These are phyloP conservation scores for Drosophila athabasca DNA, from an alignment of 1,140 invertebrate species.

Conservation along the genomic window DNA sequence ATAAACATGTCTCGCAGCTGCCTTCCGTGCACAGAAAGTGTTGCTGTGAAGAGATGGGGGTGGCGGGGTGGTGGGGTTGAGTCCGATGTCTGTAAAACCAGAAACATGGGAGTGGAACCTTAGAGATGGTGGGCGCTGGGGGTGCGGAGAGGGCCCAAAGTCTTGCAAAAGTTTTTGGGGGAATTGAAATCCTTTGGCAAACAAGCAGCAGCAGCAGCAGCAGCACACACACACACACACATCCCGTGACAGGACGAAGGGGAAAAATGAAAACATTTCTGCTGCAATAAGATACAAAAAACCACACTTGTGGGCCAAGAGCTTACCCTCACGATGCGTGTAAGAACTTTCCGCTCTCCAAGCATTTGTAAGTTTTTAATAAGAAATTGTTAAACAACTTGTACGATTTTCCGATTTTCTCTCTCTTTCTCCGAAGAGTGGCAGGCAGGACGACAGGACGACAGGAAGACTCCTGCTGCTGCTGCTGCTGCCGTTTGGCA, in stretches of 20 bases:
- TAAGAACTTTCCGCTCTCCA: constrained; percentile 53
- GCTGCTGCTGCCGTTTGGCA: constrained; percentile 43
- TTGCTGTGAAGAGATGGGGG: neutral
- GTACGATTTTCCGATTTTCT: constrained; percentile 50
- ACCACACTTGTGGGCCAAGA: constrained; percentile 48
- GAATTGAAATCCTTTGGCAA: constrained; percentile 73
- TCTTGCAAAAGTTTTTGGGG: constrained; percentile 69
- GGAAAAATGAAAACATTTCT: constrained; percentile 47
- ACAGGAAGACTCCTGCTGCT: neutral
- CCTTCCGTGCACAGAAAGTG: constrained; percentile 28
- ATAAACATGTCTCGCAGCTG: constrained; percentile 52
- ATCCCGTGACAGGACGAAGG: neutral
- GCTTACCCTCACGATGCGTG: constrained; percentile 45
- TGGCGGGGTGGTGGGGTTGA: too few relatives aligned
- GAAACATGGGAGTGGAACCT: constrained; percentile 54
- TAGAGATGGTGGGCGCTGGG: too few relatives aligned
- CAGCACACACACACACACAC: constrained; percentile 7
- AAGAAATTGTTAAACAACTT: constrained; percentile 79
- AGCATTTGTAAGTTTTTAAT: constrained; percentile 73
- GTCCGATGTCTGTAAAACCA: constrained; percentile 42
- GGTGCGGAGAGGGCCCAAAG: constrained; percentile 35
- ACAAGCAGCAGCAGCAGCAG: constrained; percentile 39
- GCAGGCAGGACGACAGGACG: too few relatives aligned
- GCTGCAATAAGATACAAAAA: constrained; percentile 53
- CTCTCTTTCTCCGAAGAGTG: neutral